Evolutionary conservation across 1,140 invertebrate species (phyloP).

Genomic region (Drosophila burlai): DNA sequence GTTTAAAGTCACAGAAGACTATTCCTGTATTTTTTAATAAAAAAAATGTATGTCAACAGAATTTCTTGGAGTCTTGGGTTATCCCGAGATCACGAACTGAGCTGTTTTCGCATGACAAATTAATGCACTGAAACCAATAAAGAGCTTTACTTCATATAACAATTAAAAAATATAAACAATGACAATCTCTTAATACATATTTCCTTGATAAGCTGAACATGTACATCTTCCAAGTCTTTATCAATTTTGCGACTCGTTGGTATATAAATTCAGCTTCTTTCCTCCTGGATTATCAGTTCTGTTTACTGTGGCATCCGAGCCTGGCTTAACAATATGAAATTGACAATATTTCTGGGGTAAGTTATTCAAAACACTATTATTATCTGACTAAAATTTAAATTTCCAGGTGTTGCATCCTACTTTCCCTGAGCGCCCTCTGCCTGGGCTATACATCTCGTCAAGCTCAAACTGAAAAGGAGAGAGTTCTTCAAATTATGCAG

Average conservation of each 20-base stretch:
- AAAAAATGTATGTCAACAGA: not conserved
- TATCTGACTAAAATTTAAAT: not conserved
- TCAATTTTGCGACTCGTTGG: not conserved
- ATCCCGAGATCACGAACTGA: not conserved
- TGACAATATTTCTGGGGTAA: not conserved
- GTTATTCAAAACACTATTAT: not conserved
- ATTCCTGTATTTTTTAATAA: not conserved
- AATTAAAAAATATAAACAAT: not conserved
- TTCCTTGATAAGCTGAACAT: not conserved
- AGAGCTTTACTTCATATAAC: not conserved
- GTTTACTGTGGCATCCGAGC: not conserved
- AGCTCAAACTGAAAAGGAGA: not conserved
- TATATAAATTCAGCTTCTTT: conserved; percentile 2
- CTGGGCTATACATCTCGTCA: not conserved
- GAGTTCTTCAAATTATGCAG: not conserved
- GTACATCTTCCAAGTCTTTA: not conserved
- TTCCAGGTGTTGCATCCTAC: not conserved
- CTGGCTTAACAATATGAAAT: not conserved
- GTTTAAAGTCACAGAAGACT: not conserved
- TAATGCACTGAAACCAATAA: not conserved
- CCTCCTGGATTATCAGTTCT: not conserved
- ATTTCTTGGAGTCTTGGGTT: not conserved
- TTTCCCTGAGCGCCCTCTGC: not conserved
- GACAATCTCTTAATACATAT: not conserved
- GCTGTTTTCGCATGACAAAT: not conserved